Base-by-base conservation (phyloP, 2,113 vertebrate genomes). In the Rhea pennata region DNA sequence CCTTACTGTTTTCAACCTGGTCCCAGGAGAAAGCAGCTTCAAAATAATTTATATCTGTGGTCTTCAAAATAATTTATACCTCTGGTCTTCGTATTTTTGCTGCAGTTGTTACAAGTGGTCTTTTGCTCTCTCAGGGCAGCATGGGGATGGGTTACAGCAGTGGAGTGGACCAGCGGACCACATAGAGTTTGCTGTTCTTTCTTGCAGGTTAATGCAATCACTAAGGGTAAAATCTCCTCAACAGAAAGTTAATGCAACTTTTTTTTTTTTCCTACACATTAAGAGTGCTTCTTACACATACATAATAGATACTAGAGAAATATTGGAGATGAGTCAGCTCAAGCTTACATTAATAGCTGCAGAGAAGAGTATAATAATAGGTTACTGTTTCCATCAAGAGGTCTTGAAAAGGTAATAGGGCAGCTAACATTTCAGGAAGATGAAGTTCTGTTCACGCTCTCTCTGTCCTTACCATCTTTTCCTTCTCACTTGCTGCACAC, bases 221-320 rank as follows among this genome's bases (percentile, higher is more conserved):
- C 50, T 48, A 76, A 87, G 58, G 61, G 73, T 84, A 94, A 95
- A 96, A 80, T 39, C 44, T 66, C 66, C 71, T 36, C 53, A 91
- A 26, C 15, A 72, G 36, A 82, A 93, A 88, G 53, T 48, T 69
- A 93, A 86, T 79, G 61, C 39, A 79, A 15, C 36, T 88, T 54
- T 26, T 54, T 15, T 56, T 29, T 90, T 93, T 87, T 72, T 69
- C 39, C 31, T 81, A 36, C 61, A 81, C 40, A 79, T 77, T 91
- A 90, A 71, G 50, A 94, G 65, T 51, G 33, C 64, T 87, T 74
- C 77, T 91, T 86, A 51, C 24, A 91, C 71, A 87, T 67, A 83
- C 29, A 74, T 74, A 87, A 91, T 83, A 92, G 69, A 67, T 77
- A 71, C 50, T 77, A 85, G 81, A 95, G 64, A 95, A 96, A 88